Conservation (phyloP, 2,113 vertebrate genomes). For the Oreocharis arfaki region DNA sequence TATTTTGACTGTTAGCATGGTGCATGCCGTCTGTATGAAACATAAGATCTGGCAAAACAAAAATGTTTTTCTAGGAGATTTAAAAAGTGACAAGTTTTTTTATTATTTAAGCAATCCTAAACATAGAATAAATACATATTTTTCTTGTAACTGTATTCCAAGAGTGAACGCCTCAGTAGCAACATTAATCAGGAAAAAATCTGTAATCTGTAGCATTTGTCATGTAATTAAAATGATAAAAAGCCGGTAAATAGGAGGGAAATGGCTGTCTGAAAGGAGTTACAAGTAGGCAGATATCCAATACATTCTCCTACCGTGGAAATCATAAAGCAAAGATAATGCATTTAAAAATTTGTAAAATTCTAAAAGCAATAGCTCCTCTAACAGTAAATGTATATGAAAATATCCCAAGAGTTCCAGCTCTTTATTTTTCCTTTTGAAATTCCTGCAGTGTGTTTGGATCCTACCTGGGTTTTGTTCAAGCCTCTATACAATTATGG, state of each 20-base stretch:
- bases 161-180: slow-evolving; percentile 3
- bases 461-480: not conserved
- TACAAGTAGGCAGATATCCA: slow-evolving; percentile 34
- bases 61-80: slow-evolving; percentile 48
- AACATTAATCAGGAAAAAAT: slow-evolving; percentile 48
- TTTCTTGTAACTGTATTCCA: slow-evolving; percentile 47
- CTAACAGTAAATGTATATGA: not conserved
- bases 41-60: slow-evolving; percentile 61
- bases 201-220: slow-evolving; percentile 51
- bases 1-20: slow-evolving; percentile 65
- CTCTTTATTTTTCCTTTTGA: not conserved
- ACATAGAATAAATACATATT: slow-evolving; percentile 42
- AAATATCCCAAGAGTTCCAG: not conserved
- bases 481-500: not conserved
- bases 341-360: not conserved
- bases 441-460: not conserved
- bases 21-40: slow-evolving; percentile 54
- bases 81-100: slow-evolving; percentile 39
- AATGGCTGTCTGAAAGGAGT: slow-evolving; percentile 18
- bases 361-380: not conserved
- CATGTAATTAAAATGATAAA: slow-evolving; percentile 50
- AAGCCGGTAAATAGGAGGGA: slow-evolving; percentile 7
- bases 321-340: not conserved
- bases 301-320: not conserved
- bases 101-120: slow-evolving; percentile 49